Percentiles rank a stretch among this genome's conserved stretches.
Conservation (phyloP, 1,140 invertebrate genomes). For the Drosophila orosa region DNA sequence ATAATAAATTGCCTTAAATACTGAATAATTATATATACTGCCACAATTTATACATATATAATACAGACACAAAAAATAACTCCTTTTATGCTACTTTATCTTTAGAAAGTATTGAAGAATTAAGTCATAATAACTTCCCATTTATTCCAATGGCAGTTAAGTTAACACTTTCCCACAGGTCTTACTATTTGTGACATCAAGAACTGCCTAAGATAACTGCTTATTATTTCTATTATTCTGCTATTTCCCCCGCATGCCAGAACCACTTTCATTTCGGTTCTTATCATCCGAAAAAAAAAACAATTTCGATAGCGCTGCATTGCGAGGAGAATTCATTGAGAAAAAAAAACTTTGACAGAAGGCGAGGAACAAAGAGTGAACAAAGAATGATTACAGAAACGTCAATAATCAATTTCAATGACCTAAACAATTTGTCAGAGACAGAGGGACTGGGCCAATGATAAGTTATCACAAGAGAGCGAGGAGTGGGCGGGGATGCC, state of each 20-base stretch:
- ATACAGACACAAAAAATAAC: too few relatives aligned
- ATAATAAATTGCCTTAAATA: neutral
- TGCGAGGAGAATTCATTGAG: constrained; percentile 39
- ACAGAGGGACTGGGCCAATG: constrained; percentile 37
- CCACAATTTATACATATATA: too few relatives aligned
- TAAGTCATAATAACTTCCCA: neutral
- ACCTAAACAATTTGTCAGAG: constrained; percentile 50
- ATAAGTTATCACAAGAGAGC: constrained; percentile 53
- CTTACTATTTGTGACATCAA: neutral
- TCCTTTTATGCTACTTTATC: neutral
- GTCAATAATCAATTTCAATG: constrained; percentile 68
- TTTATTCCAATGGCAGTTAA: neutral
- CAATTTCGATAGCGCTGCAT: constrained; percentile 9
- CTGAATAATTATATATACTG: neutral
- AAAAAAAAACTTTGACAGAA: constrained; percentile 29
- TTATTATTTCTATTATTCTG: constrained; percentile 1
- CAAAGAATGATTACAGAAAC: constrained; percentile 48
- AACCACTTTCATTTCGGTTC: constrained; percentile 4
- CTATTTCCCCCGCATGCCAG: neutral
- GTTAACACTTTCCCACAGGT: neutral
- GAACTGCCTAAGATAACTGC: neutral
- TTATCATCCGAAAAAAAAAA: constrained; percentile 24
- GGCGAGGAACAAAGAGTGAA: constrained; percentile 1
- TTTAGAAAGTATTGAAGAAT: neutral
- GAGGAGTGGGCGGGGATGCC: constrained; percentile 19